Conservation (phyloP, 2,888 invertebrate genomes). For the Pseudolycoriella hygida region DNA sequence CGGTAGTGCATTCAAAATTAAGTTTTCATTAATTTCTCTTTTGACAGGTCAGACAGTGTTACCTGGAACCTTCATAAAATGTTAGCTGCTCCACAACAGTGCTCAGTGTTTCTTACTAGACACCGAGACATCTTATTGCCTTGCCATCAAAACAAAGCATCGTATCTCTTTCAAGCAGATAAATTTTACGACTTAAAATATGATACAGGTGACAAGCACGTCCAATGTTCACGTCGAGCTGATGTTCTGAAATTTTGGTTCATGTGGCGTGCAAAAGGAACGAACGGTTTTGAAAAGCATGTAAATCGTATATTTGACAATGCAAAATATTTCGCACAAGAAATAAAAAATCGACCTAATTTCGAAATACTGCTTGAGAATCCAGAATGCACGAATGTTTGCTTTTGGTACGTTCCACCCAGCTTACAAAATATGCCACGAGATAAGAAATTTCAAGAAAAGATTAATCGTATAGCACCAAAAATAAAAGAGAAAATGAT, state of each 20-base stretch:
- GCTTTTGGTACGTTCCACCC: constrained; percentile 91
- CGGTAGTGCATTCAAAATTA: no score
- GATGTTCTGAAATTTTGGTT: constrained; percentile 96
- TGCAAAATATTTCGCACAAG: constrained; percentile 48
- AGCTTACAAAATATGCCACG: constrained; percentile 31
- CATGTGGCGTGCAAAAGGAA: constrained; percentile 95
- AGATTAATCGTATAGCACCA: constrained; percentile 69
- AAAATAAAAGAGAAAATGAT: constrained; percentile 91
- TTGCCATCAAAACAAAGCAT: constrained; percentile 61
- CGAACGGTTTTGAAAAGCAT: constrained; percentile 56
- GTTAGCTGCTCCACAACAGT: constrained; percentile 77
- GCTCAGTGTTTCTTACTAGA: constrained; percentile 62
- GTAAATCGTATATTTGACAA: constrained; percentile 62
- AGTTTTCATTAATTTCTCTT: no score
- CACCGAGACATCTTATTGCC: constrained; percentile 53
- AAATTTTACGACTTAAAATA: constrained; percentile 74
- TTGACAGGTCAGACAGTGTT: constrained; percentile 73
- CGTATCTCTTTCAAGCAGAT: constrained; percentile 78
- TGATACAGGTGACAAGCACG: constrained; percentile 80
- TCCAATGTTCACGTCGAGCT: constrained; percentile 89
- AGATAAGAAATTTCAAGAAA: constrained; percentile 38
- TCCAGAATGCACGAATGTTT: constrained; percentile 87
- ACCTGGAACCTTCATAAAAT: constrained; percentile 93
- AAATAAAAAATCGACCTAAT: constrained; percentile 45
- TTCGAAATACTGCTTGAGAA: constrained; percentile 55